Evolutionary conservation across 92 coral and sea anemone genomes (phyloP).

Genomic region (Muricea muricata): DNA sequence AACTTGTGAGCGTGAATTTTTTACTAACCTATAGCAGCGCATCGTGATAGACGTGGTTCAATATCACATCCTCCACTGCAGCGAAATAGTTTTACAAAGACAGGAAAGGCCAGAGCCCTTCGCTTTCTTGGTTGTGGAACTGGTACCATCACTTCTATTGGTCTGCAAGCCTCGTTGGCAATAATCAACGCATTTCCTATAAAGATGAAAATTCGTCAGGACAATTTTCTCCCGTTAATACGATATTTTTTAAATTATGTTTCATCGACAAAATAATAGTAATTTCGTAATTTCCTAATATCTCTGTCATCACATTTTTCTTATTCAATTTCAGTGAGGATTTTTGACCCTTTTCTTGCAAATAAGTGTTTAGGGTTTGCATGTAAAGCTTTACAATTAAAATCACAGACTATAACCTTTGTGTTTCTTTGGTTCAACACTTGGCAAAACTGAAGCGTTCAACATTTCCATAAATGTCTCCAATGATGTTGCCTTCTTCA

Average conservation of each 20-base stretch:
- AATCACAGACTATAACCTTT: too few relatives aligned
- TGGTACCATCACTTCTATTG: constrained; percentile 44
- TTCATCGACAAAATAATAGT: too few relatives aligned
- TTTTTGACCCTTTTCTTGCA: too few relatives aligned
- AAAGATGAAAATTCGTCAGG: background rate
- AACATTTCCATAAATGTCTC: constrained; percentile 38
- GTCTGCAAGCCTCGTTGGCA: constrained; percentile 29
- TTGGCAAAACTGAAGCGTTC: constrained; percentile 27
- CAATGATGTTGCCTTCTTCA: constrained; percentile 42
- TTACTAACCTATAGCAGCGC: constrained; percentile 20
- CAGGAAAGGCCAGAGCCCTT: constrained; percentile 26
- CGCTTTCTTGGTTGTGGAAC: constrained; percentile 36
- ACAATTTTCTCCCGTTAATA: too few relatives aligned
- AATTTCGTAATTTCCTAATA: too few relatives aligned
- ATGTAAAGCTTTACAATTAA: too few relatives aligned
- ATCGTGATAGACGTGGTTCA: constrained; percentile 39
- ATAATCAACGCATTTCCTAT: constrained; percentile 8
- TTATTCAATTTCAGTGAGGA: too few relatives aligned
- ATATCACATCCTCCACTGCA: constrained; percentile 39
- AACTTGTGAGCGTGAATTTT: background rate
- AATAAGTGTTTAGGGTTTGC: too few relatives aligned
- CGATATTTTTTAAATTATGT: too few relatives aligned
- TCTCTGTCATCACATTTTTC: too few relatives aligned
- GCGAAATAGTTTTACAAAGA: constrained; percentile 37
- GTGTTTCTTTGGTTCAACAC: background rate